These are phyloP conservation scores for Aphyosemion australe DNA, from an alignment of 2,113 vertebrate genomes.

Conservation along the genomic window DNA sequence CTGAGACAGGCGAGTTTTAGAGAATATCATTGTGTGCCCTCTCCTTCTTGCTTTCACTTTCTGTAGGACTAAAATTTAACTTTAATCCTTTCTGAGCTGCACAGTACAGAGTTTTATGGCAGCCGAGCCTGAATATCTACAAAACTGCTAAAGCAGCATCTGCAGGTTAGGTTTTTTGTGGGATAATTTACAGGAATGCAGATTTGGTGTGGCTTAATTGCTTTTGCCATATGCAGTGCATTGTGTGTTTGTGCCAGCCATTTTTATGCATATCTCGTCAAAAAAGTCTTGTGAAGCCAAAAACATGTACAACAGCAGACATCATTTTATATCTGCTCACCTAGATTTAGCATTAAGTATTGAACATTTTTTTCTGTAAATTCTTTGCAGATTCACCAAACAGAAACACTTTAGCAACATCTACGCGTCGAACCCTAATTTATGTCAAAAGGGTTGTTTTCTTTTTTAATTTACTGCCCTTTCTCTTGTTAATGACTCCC, in stretches of 20 bases:
- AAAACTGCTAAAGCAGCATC: not conserved
- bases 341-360: conserved; percentile 8
- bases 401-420: not conserved
- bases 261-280: not conserved
- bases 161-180: not conserved
- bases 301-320: not conserved
- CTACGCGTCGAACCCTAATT: conserved; percentile 25
- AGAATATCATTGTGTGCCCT: not conserved
- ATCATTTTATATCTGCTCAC: conserved; percentile 11
- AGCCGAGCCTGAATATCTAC: not conserved
- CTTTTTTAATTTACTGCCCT: conserved; percentile 46
- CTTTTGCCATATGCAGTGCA: not conserved
- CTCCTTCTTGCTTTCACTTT: not conserved
- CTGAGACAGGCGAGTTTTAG: not conserved
- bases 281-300: not conserved
- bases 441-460: conserved; percentile 45
- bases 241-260: not conserved
- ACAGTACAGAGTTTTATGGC: not conserved
- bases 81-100: not conserved
- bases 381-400: conserved; percentile 12
- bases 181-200: not conserved
- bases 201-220: not conserved
- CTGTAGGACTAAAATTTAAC: not conserved
- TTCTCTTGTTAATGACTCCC: conserved; percentile 55
- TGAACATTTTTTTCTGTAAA: conserved; percentile 5